phyloP scores from a whole-genome alignment of 2,113 vertebrate genomes.

The Gadus chalcogrammus region DNA sequence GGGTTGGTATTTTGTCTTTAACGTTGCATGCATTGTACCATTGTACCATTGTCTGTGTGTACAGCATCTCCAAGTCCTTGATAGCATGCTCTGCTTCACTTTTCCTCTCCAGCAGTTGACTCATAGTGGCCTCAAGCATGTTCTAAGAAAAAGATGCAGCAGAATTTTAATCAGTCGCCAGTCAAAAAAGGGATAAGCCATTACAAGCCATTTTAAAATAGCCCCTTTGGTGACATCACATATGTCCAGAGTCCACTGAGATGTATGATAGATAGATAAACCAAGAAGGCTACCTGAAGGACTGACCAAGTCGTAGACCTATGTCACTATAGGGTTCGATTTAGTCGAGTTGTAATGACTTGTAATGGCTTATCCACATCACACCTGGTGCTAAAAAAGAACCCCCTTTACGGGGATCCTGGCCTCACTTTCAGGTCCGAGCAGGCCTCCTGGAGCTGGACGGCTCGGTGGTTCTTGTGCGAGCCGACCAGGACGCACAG shows the following conservation, averaged over 20 bases:
- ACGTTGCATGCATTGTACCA: slow-evolving; percentile 35
- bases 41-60: slow-evolving; percentile 62
- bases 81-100: slow-evolving; percentile 56
- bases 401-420: background rate
- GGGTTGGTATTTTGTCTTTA: background rate
- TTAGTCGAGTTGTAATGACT: no score
- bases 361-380: no score
- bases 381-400: no score
- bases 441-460: slow-evolving; percentile 62
- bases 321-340: no score
- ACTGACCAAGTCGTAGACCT: no score
- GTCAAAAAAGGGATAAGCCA: no score
- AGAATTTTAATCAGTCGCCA: background rate
- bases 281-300: no score
- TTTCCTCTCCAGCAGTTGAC: slow-evolving; percentile 58
- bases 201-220: no score
- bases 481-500: slow-evolving; percentile 64
- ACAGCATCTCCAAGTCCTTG: slow-evolving; percentile 62
- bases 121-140: slow-evolving; percentile 52
- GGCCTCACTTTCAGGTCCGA: slow-evolving; percentile 62
- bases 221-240: no score
- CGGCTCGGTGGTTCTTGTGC: slow-evolving; percentile 65
- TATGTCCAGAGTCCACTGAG: no score
- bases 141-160: slow-evolving; percentile 40
- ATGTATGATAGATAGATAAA: no score